A percentile compares a stretch with the other conserved stretches of the same genome.
Conservation (phyloP, 2,888 invertebrate species). For the Electrophaes corylata region DNA sequence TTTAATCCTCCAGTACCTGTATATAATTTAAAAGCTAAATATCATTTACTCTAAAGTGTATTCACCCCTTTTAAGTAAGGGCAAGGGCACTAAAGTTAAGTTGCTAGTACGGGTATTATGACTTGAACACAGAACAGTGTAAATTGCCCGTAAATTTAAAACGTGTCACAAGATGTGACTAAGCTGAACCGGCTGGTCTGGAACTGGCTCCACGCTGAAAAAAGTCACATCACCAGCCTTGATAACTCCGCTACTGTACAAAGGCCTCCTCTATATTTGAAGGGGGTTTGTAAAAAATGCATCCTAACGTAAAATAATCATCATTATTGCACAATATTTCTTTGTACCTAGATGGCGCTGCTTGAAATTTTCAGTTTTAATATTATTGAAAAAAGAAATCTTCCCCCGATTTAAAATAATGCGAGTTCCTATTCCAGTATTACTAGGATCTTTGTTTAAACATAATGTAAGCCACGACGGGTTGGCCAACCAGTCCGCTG, state of each 20-base stretch:
- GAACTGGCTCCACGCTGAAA: too few species aligned
- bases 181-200: not conserved
- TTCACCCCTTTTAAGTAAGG: slow-evolving; percentile 81
- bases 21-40: slow-evolving; percentile 54
- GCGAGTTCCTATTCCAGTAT: not conserved
- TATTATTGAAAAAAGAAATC: too few species aligned
- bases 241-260: too few species aligned
- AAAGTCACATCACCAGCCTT: too few species aligned
- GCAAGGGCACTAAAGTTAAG: slow-evolving; percentile 69
- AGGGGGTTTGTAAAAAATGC: too few species aligned
- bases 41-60: slow-evolving; percentile 71
- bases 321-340: too few species aligned
- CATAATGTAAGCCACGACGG: slow-evolving; percentile 24
- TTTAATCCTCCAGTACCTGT: slow-evolving; percentile 48
- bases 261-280: too few species aligned
- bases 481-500: slow-evolving; percentile 37
- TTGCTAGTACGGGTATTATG: slow-evolving; percentile 48
- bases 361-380: too few species aligned
- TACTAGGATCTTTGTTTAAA: slow-evolving; percentile 11
- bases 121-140: slow-evolving; percentile 6
- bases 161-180: not conserved
- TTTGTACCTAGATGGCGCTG: too few species aligned
- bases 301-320: too few species aligned
- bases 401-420: too few species aligned
- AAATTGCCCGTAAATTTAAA: slow-evolving; percentile 19